Evolutionary conservation across 2,797 vertebrate genomes (phyloP).

Genomic region (Todus mexicanus): DNA sequence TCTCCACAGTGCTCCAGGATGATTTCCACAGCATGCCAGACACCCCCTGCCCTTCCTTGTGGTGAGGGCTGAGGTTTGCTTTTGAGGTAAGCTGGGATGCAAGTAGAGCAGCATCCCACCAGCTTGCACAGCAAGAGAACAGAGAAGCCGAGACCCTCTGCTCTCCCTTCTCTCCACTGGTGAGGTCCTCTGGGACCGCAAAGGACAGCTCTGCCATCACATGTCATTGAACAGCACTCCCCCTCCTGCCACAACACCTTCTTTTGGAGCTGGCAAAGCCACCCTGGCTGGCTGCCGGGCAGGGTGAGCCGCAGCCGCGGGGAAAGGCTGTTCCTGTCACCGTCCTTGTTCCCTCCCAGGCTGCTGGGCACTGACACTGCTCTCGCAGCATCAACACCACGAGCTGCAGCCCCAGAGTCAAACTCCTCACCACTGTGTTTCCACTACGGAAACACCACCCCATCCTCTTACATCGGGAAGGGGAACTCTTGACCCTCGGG

Average conservation of each 20-base stretch:
- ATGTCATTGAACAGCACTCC: neutral
- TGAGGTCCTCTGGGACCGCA: neutral
- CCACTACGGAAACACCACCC: constrained; percentile 36
- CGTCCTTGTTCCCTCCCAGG: neutral
- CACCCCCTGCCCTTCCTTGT: neutral
- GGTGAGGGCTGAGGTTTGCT: neutral
- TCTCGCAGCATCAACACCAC: accelerated
- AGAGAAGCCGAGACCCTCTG: neutral
- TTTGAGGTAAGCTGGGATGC: neutral
- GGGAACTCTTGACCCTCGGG: neutral
- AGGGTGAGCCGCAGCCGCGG: accelerated
- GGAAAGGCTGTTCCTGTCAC: neutral
- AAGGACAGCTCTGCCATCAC: neutral
- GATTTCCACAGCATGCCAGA: neutral
- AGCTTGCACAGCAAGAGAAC: accelerated
- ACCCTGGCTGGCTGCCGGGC: neutral
- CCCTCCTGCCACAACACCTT: neutral
- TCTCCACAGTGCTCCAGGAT: neutral
- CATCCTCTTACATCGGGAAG: constrained; percentile 12
- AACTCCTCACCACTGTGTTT: neutral
- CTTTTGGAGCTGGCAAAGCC: neutral
- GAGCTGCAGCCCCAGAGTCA: neutral
- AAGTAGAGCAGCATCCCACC: neutral
- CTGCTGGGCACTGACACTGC: neutral
- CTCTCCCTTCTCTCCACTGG: neutral